phyloP scores from a whole-genome alignment of 2,888 invertebrate genomes.

The Acanthosepion esculentum region DNA sequence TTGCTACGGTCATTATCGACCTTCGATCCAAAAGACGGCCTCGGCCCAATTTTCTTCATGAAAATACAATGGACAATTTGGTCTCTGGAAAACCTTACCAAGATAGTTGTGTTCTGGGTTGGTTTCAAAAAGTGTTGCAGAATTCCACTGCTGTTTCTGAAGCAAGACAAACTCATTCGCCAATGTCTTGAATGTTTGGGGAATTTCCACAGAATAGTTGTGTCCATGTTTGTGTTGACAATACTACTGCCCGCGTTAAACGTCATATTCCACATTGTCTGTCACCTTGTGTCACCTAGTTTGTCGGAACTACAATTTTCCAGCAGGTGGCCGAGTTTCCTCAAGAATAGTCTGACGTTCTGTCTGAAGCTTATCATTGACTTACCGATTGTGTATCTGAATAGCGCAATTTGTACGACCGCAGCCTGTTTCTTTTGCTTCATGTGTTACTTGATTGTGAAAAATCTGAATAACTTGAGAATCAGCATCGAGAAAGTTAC shows the following conservation, averaged over 20 bases:
- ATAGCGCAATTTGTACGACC: background rate
- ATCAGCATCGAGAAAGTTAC: too few relatives aligned
- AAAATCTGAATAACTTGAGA: background rate
- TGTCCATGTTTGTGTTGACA: background rate
- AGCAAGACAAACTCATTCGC: background rate
- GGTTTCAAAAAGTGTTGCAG: background rate
- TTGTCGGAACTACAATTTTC: background rate
- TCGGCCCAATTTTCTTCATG: conserved; percentile 50
- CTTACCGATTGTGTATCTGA: background rate
- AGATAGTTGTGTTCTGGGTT: background rate
- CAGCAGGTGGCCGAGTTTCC: background rate
- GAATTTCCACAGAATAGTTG: background rate
- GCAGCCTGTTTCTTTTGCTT: background rate
- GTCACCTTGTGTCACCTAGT: background rate
- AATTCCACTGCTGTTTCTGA: conserved; percentile 34
- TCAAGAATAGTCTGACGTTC: background rate
- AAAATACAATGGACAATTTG: conserved; percentile 51
- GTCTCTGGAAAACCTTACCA: conserved; percentile 45
- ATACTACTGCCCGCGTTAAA: background rate
- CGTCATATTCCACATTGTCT: background rate
- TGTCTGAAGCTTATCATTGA: background rate
- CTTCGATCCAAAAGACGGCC: too few relatives aligned
- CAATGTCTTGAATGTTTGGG: background rate
- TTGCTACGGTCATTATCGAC: too few relatives aligned
- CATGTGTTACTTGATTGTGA: background rate